These are phyloP conservation scores for Embiotoca jacksoni DNA, from an alignment of 2,113 vertebrate genomes.

Conservation along the genomic window DNA sequence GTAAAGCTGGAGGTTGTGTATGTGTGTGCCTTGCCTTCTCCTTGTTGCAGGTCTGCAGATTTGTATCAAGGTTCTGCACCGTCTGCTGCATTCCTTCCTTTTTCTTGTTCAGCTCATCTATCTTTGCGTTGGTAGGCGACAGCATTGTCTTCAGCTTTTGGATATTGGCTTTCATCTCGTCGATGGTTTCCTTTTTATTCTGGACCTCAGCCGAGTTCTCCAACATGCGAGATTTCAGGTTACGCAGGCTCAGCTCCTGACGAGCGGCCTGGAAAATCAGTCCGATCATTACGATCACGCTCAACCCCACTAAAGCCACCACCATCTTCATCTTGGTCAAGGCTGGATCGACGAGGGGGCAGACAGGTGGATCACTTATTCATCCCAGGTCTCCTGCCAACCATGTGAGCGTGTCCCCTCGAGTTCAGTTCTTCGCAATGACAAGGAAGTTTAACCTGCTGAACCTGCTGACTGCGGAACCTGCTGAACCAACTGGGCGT, in stretches of 20 bases:
- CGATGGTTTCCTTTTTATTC: constrained; percentile 65
- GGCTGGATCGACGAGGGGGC: not conserved
- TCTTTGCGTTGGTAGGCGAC: not conserved
- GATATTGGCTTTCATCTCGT: constrained; percentile 41
- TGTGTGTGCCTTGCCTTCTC: constrained; percentile 63
- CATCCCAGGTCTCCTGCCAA: not conserved
- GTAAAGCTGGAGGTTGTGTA: too few species aligned
- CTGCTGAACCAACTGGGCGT: constrained; percentile 55
- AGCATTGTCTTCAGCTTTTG: constrained; percentile 23
- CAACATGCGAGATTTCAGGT: not conserved
- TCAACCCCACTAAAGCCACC: constrained; percentile 12
- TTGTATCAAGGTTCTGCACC: rapidly evolving
- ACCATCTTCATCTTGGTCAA: constrained; percentile 59
- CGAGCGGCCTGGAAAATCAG: constrained; percentile 62
- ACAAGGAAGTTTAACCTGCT: constrained; percentile 4
- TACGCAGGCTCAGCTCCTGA: constrained; percentile 68
- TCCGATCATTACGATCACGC: constrained; percentile 33
- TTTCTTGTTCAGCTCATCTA: constrained; percentile 37
- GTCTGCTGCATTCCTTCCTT: not conserved
- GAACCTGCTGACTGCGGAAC: constrained; percentile 60
- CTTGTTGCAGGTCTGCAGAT: constrained; percentile 56
- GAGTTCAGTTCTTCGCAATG: not conserved
- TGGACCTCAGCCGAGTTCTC: constrained; percentile 14
- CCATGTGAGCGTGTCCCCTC: not conserved
- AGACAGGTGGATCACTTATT: not conserved